These are phyloP conservation scores for Antigone vipio DNA, from an alignment of 2,113 vertebrate species.

Conservation along the genomic window DNA sequence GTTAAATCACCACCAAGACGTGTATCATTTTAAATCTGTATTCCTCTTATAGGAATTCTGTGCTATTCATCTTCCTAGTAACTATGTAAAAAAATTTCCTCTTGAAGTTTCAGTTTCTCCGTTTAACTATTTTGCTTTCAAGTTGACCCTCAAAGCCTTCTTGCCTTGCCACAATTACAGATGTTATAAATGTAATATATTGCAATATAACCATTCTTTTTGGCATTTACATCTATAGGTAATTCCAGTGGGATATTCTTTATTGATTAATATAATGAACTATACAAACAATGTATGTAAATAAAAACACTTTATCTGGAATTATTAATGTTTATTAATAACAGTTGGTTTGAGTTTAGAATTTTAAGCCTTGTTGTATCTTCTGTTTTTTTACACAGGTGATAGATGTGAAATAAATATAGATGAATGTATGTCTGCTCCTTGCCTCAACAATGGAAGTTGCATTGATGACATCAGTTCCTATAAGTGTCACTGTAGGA, in stretches of 20 bases:
- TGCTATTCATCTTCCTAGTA: not conserved
- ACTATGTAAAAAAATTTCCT: not conserved
- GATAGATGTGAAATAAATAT: slow-evolving; percentile 73
- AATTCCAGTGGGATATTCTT: not conserved
- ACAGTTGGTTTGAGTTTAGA: not conserved
- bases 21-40: not conserved
- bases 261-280: not conserved
- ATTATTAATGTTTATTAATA: not conserved
- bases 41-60: not conserved
- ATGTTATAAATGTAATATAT: not conserved
- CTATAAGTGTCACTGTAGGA: slow-evolving; percentile 76
- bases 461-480: slow-evolving; percentile 72
- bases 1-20: not conserved
- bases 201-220: not conserved
- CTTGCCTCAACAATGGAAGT: slow-evolving; percentile 76
- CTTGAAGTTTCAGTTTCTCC: not conserved
- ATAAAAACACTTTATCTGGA: not conserved
- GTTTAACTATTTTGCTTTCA: not conserved
- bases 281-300: not conserved
- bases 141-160: not conserved
- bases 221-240: not conserved
- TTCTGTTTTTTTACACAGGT: slow-evolving; percentile 64
- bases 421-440: slow-evolving; percentile 77
- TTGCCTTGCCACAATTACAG: not conserved
- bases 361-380: not conserved